Evolutionary conservation across 2,797 vertebrate genomes (phyloP).

Genomic region (Kryptopterus vitreolus): DNA sequence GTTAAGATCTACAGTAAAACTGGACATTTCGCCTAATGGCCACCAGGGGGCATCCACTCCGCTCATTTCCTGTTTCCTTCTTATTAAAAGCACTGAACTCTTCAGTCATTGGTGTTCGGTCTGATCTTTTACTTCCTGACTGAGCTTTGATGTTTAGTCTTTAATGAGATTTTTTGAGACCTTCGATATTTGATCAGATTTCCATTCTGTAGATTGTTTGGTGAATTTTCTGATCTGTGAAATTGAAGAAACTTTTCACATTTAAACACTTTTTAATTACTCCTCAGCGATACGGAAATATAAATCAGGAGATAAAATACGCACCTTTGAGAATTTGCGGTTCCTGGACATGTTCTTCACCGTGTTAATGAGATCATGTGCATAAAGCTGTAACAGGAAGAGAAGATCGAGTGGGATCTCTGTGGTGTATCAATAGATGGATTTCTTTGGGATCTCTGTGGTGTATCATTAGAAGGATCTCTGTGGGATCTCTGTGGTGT

Average conservation of each 20-base stretch:
- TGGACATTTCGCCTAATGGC: neutral
- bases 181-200: no score
- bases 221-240: neutral
- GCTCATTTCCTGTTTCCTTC: no score
- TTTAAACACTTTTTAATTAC: no score
- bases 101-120: no score
- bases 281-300: no score
- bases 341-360: constrained; percentile 9
- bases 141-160: no score
- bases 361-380: constrained; percentile 30
- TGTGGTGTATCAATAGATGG: no score
- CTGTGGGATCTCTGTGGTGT: neutral
- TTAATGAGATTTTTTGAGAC: no score
- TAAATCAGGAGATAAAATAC: neutral
- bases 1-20: neutral
- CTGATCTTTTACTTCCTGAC: no score
- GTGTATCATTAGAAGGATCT: neutral
- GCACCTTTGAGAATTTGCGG: constrained; percentile 6
- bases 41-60: no score
- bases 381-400: constrained; percentile 34
- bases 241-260: neutral
- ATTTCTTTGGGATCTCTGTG: no score
- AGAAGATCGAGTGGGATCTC: neutral
- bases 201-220: neutral
- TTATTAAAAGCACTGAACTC: no score